Evolutionary conservation across 2,888 invertebrate species (phyloP).

Genomic region (Brachypterus glaber): DNA sequence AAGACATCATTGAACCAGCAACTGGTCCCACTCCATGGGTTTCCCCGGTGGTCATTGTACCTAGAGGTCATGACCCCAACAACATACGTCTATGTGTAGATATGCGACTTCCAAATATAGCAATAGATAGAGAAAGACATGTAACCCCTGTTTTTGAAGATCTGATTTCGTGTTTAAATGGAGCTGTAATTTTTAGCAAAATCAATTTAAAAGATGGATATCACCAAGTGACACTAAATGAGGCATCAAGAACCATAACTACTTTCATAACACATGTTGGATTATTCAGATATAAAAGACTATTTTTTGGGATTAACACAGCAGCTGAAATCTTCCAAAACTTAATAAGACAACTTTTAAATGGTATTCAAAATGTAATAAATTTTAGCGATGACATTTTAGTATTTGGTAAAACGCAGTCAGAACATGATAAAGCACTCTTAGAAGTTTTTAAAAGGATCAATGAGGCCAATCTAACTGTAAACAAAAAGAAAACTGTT

Average conservation of each 20-base stretch:
- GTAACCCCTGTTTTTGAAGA: slow-evolving; percentile 15
- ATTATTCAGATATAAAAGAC: slow-evolving; percentile 32
- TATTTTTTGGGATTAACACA: slow-evolving; percentile 32
- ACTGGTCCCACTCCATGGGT: neutral
- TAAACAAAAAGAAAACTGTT: slow-evolving; percentile 30
- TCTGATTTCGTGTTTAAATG: slow-evolving; percentile 17
- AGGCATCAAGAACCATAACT: slow-evolving; percentile 28
- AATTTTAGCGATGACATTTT: slow-evolving; percentile 36
- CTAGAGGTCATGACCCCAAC: neutral
- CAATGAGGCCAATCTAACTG: slow-evolving; percentile 19
- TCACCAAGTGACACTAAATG: slow-evolving; percentile 33
- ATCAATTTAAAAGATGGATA: slow-evolving; percentile 23
- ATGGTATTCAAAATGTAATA: slow-evolving; percentile 28
- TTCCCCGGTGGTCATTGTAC: neutral
- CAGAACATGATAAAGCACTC: slow-evolving; percentile 28
- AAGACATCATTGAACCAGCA: neutral
- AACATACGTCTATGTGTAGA: neutral
- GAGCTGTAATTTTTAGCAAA: slow-evolving; percentile 10
- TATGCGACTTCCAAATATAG: neutral
- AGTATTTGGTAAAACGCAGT: slow-evolving; percentile 24
- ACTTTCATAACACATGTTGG: slow-evolving; percentile 32
- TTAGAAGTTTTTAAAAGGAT: slow-evolving; percentile 23
- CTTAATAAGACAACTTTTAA: slow-evolving; percentile 30
- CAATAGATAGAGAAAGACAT: slow-evolving; percentile 11
- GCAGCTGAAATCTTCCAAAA: slow-evolving; percentile 40